A percentile compares a stretch with the other conserved stretches of the same genome.
phyloP scores from a whole-genome alignment of 2,113 vertebrate species.

The Brevimyrus niger region DNA sequence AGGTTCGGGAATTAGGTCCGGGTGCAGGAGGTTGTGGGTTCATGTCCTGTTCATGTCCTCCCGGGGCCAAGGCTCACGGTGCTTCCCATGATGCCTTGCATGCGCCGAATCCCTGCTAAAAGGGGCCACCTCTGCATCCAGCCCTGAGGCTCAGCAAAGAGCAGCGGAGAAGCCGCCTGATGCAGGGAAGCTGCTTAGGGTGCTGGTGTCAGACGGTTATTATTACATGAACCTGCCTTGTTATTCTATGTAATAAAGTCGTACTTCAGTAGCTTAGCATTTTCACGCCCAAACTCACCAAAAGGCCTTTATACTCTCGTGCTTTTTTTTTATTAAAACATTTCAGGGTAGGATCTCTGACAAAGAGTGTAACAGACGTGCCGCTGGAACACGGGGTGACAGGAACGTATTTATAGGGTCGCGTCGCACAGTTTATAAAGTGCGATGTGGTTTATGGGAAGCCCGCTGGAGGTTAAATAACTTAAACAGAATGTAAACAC shows the following conservation, averaged over 20 bases:
- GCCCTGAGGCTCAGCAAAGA: neutral
- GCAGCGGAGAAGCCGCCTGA: neutral
- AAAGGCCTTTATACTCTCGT: neutral
- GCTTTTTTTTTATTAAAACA: neutral
- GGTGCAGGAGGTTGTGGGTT: neutral
- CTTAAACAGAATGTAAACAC: slow-evolving; percentile 17
- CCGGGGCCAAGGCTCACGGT: neutral
- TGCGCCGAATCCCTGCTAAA: neutral
- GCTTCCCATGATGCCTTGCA: neutral
- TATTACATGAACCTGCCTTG: neutral
- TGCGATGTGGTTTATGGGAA: neutral
- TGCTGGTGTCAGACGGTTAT: neutral
- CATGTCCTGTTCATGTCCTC: neutral
- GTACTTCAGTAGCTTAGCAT: neutral
- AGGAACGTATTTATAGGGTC: neutral
- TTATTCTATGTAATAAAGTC: neutral
- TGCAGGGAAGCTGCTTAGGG: neutral
- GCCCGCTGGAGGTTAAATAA: slow-evolving; percentile 36
- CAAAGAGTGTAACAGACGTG: neutral
- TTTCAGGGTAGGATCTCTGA: neutral
- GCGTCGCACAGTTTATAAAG: neutral
- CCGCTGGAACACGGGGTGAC: neutral
- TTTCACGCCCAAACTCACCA: neutral
- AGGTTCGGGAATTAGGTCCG: neutral
- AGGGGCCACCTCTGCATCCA: neutral